Conservation (phyloP, 2,797 vertebrate genomes). For the Acipenser transmontanus region DNA sequence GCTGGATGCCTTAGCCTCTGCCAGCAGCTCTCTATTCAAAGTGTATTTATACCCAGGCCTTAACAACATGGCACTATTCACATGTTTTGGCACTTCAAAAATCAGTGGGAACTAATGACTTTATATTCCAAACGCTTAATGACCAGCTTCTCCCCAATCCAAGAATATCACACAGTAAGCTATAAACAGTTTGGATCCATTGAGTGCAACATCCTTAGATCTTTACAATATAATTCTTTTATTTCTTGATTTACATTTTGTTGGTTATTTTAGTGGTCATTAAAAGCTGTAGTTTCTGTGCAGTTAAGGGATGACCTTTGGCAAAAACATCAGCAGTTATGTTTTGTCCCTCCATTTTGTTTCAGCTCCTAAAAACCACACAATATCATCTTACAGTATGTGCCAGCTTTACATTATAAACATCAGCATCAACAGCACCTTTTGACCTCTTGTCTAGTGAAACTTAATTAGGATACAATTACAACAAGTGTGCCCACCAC, state of each 20-base stretch:
- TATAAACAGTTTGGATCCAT: not conserved
- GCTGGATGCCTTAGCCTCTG: slow-evolving; percentile 30
- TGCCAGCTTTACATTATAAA: too few species aligned
- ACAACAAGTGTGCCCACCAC: too few species aligned
- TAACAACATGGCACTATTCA: slow-evolving; percentile 21
- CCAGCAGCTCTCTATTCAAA: slow-evolving; percentile 23
- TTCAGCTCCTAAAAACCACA: too few species aligned
- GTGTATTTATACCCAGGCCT: slow-evolving; percentile 32
- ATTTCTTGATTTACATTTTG: not conserved
- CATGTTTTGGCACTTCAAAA: not conserved
- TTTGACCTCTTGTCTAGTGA: too few species aligned
- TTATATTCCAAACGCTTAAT: not conserved
- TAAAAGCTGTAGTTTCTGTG: too few species aligned
- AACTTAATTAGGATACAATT: too few species aligned
- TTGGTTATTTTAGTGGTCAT: not conserved
- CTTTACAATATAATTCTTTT: not conserved
- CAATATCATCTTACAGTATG: too few species aligned
- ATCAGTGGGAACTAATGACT: not conserved
- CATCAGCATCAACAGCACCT: too few species aligned
- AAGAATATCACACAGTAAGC: not conserved
- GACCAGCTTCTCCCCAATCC: not conserved
- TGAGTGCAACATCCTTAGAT: not conserved
- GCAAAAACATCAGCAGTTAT: too few species aligned
- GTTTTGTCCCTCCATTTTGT: too few species aligned
- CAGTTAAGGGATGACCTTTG: too few species aligned